Evolutionary conservation across 2,113 vertebrate species (phyloP), one percentile per base, ranked within the genome.

Genomic region (Poecile atricapillus): DNA sequence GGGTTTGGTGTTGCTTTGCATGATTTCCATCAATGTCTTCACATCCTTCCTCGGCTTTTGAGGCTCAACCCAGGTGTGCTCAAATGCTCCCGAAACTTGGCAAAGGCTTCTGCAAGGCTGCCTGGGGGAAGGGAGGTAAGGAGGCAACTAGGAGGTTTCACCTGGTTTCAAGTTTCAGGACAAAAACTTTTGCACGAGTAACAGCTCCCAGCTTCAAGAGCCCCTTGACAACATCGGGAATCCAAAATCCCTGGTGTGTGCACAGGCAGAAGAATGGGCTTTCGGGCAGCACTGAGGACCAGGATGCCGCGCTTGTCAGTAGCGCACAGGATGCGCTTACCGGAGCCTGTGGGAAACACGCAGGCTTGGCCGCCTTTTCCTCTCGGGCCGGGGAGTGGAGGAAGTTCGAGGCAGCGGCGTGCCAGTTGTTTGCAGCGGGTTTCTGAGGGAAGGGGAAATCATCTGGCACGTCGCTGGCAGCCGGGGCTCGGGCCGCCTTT

Each of bases 81-180:
- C 20, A 75, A 75, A 87, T 37, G 56, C 76, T 90, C n/a, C 58
- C 27, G 81, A 87, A 94, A 97, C 80, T 92, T 92, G 73, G 65
- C 76, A 84, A 75, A 78, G 78, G 52, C 35, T 90, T 39, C 55
- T 59, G 71, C 67, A 30, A 70, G 80, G 58, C 85, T 83, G 60
- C 10, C 31, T 64, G 41, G 31, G 62, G 74, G 59, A 49, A 59
- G 70, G 82, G 75, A 70, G 28, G 33, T 20, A 52, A 68, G 39
- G 75, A 87, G 41, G 80, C 18, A 30, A 13, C 1, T 19, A 43
- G 50, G 75, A 91, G 58, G 68, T 68, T 93, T 87, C 88, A 89
- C 60, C 76, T 62, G 79, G 86, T 95, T 93, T 95, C 85, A 65
- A 64, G 60, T 96, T 95, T 96, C 85, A 81, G 53, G 69, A 37